Percentiles rank a stretch among this genome's conserved stretches.
phyloP scores from a whole-genome alignment of 1,140 invertebrate genomes.

The Sitophilus oryzae region DNA sequence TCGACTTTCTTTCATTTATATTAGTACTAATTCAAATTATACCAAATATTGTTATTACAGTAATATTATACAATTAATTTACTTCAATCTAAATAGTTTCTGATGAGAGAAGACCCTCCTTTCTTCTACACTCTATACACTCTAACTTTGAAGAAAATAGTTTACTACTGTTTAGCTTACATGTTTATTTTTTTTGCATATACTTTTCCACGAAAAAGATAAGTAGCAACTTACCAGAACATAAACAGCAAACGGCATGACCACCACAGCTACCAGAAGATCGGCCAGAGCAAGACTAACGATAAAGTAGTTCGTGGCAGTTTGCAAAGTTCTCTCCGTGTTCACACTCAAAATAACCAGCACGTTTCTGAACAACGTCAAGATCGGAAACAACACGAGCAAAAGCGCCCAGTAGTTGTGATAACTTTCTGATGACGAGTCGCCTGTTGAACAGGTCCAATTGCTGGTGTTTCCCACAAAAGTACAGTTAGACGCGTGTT shows the following conservation, averaged over 20 bases:
- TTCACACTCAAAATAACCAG: conserved; percentile 93
- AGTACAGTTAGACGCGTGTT: conserved; percentile 34
- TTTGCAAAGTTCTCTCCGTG: conserved; percentile 82
- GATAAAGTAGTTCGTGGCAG: conserved; percentile 98
- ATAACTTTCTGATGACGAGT: conserved; percentile 1
- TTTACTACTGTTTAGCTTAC: too few relatives aligned
- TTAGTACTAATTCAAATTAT: neutral
- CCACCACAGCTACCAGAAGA: conserved; percentile 89
- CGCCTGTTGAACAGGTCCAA: conserved; percentile 21
- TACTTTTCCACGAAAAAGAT: too few relatives aligned
- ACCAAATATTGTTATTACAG: neutral
- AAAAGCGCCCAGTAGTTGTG: conserved; percentile 47
- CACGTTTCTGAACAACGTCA: conserved; percentile 94
- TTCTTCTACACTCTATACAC: too few relatives aligned
- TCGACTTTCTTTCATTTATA: neutral
- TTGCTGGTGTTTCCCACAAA: conserved; percentile 33
- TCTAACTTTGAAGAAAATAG: too few relatives aligned
- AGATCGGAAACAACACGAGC: conserved; percentile 83
- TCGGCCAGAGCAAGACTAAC: conserved; percentile 96
- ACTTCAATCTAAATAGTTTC: too few relatives aligned
- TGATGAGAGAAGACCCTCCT: too few relatives aligned
- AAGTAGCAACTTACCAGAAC: conserved; percentile 35
- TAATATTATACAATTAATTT: neutral
- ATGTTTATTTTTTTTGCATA: too few relatives aligned
- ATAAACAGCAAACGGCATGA: conserved; percentile 99